Base-by-base conservation (phyloP, 2,888 invertebrate species). In the Drosophila anomelani region DNA sequence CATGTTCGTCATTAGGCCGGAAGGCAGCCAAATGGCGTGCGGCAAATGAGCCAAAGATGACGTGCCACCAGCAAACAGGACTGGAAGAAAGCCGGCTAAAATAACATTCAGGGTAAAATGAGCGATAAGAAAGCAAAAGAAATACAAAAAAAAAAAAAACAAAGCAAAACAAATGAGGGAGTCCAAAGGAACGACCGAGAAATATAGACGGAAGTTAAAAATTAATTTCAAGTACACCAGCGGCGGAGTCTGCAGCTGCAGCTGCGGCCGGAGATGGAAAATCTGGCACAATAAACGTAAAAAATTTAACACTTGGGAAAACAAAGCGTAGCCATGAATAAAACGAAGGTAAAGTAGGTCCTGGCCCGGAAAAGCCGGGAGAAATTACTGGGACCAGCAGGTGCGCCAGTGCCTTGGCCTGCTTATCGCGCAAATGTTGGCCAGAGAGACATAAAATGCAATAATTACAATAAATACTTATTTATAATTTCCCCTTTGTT, bases 121-220 rank as follows among this genome's bases (percentile, higher is more conserved):
- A 41, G 36, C 68, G 56, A 68, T 68, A 57, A 71, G 63, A 72
- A 72, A 53, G 51, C 62, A 44, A 72, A 63, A 53, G 49, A 57
- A 57, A 59, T 58, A 51, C 39, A 26, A 29, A 29, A 29, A 29
- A 29, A 29, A 29, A 70, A 3, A 51, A 70, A 55, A 54, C n/a
- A 71, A 70, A 29, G 53, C 51, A 57, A 67, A 67, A 49, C 41
- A 75, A 49, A 72, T 55, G 46, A 44, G 44, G 23, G 43, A 54
- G 53, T 54, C 32, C 64, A 47, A 51, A 47, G 20, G 46, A 41
- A 54, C 47, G 56, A 54, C 43, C 63, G 44, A 61, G 73, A 80
- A 80, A 83, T 78, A 84, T 84, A 78, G 77, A 64, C 86, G 84
- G 84, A 85, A 88, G 85, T 85, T 88, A 88, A 85, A 85, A 88